Evolutionary conservation across 2,797 vertebrate genomes (phyloP).

Genomic region (Muraenolepis orangiensis): DNA sequence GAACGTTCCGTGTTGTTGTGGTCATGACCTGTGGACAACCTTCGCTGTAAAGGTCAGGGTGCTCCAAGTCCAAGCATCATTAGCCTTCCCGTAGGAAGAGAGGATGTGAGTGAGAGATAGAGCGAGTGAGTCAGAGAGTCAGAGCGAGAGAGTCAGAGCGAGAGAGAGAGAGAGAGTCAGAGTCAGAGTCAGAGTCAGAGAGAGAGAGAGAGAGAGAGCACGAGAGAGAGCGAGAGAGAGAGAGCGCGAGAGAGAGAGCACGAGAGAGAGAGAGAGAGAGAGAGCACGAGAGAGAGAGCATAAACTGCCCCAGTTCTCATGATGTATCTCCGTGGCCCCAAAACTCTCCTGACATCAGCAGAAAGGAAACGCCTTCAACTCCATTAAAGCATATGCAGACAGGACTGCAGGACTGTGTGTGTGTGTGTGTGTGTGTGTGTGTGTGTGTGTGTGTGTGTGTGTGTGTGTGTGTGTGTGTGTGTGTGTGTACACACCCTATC

Average conservation of each 20-base stretch:
- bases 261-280: too few relatives aligned
- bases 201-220: neutral
- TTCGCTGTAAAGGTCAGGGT: too few relatives aligned
- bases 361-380: constrained; percentile 51
- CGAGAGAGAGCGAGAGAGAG: neutral
- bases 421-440: neutral
- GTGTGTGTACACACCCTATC: neutral
- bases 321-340: constrained; percentile 39
- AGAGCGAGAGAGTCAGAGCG: neutral
- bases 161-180: neutral
- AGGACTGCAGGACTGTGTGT: constrained; percentile 12
- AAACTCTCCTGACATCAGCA: constrained; percentile 63
- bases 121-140: neutral
- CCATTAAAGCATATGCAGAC: constrained; percentile 49
- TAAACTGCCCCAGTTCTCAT: constrained; percentile 41
- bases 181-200: neutral
- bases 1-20: too few relatives aligned
- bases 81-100: too few relatives aligned
- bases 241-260: too few relatives aligned
- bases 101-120: too few relatives aligned
- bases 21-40: too few relatives aligned
- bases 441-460: neutral
- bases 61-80: too few relatives aligned
- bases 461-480: neutral
- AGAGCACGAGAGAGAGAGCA: too few relatives aligned